phyloP scores from a whole-genome alignment of 2,797 vertebrate genomes.

The Nasua narica region DNA sequence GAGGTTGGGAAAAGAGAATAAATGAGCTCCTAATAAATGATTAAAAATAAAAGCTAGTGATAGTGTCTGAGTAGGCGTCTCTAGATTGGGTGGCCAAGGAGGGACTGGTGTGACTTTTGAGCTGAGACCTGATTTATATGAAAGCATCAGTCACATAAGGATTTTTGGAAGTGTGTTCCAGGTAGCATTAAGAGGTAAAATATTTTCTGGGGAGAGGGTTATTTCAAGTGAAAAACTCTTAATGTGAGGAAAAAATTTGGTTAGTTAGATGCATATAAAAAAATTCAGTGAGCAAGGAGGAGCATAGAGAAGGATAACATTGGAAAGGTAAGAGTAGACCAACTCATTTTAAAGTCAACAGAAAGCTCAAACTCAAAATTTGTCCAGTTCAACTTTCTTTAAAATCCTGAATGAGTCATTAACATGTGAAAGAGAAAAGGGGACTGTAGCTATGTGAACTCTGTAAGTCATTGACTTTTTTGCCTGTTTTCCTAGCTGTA shows the following conservation, averaged over 20 bases:
- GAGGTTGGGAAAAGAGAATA: background rate
- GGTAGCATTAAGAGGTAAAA: background rate
- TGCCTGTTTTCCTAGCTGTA: constrained; percentile 9
- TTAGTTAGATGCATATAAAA: background rate
- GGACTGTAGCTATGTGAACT: background rate
- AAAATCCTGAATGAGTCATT: constrained; percentile 2
- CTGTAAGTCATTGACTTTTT: background rate
- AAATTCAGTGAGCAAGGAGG: background rate
- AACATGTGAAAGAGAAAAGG: background rate
- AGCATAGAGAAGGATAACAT: background rate
- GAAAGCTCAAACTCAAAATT: background rate
- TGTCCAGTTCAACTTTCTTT: background rate
- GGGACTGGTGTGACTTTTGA: background rate
- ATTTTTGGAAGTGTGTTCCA: background rate
- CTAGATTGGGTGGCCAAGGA: background rate
- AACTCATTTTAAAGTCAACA: background rate
- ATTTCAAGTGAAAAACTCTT: background rate
- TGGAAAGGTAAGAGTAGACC: background rate
- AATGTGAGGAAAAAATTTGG: background rate
- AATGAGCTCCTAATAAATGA: constrained; percentile 9
- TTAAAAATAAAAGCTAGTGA: background rate
- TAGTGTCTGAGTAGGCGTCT: background rate
- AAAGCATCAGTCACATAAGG: background rate
- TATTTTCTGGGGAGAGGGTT: background rate
- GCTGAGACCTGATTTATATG: background rate